A percentile compares a stretch with the other conserved stretches of the same genome.
phyloP scores from a whole-genome alignment of 2,888 invertebrate species.

The Strigamia crassipes region DNA sequence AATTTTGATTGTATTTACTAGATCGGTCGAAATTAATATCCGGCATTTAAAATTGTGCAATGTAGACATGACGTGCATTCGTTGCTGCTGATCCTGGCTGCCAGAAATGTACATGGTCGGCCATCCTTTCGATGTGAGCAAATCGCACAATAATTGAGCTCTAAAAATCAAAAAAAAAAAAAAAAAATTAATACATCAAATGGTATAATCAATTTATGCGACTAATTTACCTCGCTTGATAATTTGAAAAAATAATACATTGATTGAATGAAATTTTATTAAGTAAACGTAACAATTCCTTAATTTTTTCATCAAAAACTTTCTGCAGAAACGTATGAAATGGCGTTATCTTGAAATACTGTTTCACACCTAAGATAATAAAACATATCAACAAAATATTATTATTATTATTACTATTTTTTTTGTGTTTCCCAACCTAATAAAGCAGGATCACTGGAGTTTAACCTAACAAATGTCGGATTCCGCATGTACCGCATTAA shows the following conservation, averaged over 20 bases:
- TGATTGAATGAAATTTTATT: conserved; percentile 79
- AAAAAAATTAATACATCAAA: not conserved
- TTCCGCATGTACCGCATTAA: conserved; percentile 76
- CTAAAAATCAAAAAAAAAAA: conserved; percentile 59
- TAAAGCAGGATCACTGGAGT: conserved; percentile 67
- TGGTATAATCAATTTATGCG: conserved; percentile 43
- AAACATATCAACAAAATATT: not conserved
- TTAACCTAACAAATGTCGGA: conserved; percentile 76
- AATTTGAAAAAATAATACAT: conserved; percentile 88
- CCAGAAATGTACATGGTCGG: conserved; percentile 77
- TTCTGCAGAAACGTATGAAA: conserved; percentile 57
- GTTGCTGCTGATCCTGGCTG: conserved; percentile 75
- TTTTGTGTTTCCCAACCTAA: too few relatives aligned
- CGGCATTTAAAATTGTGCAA: conserved; percentile 80
- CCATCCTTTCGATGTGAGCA: conserved; percentile 74
- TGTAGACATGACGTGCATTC: conserved; percentile 75
- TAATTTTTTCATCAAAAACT: conserved; percentile 57
- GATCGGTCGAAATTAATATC: conserved; percentile 83
- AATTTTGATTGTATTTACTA: conserved; percentile 53
- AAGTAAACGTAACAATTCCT: conserved; percentile 65
- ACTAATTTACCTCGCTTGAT: conserved; percentile 69
- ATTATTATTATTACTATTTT: too few relatives aligned
- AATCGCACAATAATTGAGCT: conserved; percentile 76
- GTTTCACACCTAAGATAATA: conserved; percentile 56
- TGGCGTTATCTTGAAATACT: conserved; percentile 56